These are phyloP conservation scores for Drosophila cardini DNA, from an alignment of 1,140 invertebrate species.

Conservation along the genomic window DNA sequence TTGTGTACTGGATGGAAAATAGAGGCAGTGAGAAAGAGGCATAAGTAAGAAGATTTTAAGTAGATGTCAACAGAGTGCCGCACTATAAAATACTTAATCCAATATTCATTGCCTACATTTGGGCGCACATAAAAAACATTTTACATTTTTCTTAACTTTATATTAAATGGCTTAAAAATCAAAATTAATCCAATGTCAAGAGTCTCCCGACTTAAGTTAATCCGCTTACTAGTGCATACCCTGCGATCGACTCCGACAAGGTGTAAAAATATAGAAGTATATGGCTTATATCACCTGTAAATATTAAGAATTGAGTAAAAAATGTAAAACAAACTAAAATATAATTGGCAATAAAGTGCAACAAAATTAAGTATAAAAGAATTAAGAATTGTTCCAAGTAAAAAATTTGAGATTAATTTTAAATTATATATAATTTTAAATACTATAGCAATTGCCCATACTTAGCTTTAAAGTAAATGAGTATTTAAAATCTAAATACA, in stretches of 20 bases:
- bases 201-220: background rate
- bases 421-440: too few relatives aligned
- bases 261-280: background rate
- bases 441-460: too few relatives aligned
- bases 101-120: conserved; percentile 10
- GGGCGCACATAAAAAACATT: background rate
- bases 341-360: too few relatives aligned
- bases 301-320: too few relatives aligned
- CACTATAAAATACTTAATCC: background rate
- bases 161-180: background rate
- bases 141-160: background rate
- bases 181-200: background rate
- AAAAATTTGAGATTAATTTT: too few relatives aligned
- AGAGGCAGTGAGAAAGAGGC: background rate
- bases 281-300: background rate
- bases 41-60: conserved; percentile 25
- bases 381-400: too few relatives aligned
- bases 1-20: too few relatives aligned
- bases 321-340: too few relatives aligned
- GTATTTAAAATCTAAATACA: too few relatives aligned
- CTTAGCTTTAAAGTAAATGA: too few relatives aligned
- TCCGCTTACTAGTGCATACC: background rate
- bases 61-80: background rate
- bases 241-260: background rate
- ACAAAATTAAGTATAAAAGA: too few relatives aligned